A percentile compares a stretch with the other conserved stretches of the same genome.
Conservation (phyloP, 2,888 invertebrate species). For the Troides oblongomaculatus region DNA sequence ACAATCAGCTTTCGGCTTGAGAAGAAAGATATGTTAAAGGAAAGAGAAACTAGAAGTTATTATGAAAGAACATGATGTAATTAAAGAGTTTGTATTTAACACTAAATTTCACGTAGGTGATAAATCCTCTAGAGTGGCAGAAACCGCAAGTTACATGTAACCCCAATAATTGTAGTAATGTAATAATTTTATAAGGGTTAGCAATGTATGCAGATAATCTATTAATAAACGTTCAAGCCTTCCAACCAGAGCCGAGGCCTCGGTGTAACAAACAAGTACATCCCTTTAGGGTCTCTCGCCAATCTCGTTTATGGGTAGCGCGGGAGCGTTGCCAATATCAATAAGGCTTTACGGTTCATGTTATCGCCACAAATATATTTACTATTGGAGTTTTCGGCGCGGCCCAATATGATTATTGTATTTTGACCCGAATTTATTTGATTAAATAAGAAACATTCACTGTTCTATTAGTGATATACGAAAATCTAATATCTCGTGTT, state of each 20-base stretch:
- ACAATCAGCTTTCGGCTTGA: too few relatives aligned
- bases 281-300: slow-evolving; percentile 34
- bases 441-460: slow-evolving; percentile 19
- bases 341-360: slow-evolving; percentile 27
- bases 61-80: too few relatives aligned
- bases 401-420: slow-evolving; percentile 24
- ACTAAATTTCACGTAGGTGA: too few relatives aligned
- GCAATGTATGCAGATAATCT: slow-evolving; percentile 13
- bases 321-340: slow-evolving; percentile 29
- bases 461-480: background rate
- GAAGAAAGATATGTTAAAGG: too few relatives aligned
- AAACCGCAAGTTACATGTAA: background rate
- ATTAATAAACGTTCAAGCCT: slow-evolving; percentile 14
- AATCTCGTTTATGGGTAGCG: slow-evolving; percentile 22
- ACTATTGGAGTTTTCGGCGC: slow-evolving; percentile 25
- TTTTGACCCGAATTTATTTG: slow-evolving; percentile 26
- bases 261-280: slow-evolving; percentile 22
- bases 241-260: slow-evolving; percentile 18
- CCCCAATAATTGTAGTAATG: background rate
- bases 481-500: slow-evolving; percentile 4
- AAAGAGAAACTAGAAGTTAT: too few relatives aligned
- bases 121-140: too few relatives aligned
- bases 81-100: too few relatives aligned
- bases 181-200: slow-evolving; percentile 2
- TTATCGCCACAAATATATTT: slow-evolving; percentile 29